Percentiles rank a stretch among this genome's conserved stretches.
phyloP scores from a whole-genome alignment of 2,888 invertebrate genomes.

The Lutraria lutraria region DNA sequence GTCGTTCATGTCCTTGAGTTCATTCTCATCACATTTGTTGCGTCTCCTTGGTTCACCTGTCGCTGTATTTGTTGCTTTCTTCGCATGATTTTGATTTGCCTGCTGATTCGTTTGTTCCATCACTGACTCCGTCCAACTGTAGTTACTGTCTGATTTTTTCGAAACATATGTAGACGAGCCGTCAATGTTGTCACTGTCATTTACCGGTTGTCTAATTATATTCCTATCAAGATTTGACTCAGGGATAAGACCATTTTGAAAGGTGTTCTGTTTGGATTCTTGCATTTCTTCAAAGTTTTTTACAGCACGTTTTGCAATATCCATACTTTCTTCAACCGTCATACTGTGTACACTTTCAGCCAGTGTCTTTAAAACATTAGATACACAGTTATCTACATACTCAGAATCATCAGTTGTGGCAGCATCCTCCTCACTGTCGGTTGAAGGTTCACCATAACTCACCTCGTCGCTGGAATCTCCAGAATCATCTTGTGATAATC shows the following conservation, averaged over 20 bases:
- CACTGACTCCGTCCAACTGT: neutral
- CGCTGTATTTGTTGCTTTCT: neutral
- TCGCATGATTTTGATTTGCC: neutral
- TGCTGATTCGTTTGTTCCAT: neutral
- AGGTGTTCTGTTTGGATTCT: neutral
- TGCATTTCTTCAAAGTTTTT: neutral
- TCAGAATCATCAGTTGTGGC: constrained; percentile 28
- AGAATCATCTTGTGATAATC: constrained; percentile 49
- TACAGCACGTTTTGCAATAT: neutral
- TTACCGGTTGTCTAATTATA: neutral
- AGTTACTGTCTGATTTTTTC: neutral
- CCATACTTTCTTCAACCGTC: neutral
- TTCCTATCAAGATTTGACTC: neutral
- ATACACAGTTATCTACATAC: constrained; percentile 2
- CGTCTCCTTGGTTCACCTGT: neutral
- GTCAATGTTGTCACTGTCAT: neutral
- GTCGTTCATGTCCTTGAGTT: neutral
- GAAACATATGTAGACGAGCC: neutral
- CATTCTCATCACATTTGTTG: neutral
- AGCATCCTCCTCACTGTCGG: constrained; percentile 2
- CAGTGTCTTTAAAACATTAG: constrained; percentile 21
- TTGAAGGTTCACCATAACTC: constrained; percentile 15
- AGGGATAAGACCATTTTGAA: neutral
- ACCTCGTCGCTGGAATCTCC: constrained; percentile 22
- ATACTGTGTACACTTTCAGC: constrained; percentile 2